Conservation (phyloP, 2,797 vertebrate genomes). For the Sarcoramphus papa region DNA sequence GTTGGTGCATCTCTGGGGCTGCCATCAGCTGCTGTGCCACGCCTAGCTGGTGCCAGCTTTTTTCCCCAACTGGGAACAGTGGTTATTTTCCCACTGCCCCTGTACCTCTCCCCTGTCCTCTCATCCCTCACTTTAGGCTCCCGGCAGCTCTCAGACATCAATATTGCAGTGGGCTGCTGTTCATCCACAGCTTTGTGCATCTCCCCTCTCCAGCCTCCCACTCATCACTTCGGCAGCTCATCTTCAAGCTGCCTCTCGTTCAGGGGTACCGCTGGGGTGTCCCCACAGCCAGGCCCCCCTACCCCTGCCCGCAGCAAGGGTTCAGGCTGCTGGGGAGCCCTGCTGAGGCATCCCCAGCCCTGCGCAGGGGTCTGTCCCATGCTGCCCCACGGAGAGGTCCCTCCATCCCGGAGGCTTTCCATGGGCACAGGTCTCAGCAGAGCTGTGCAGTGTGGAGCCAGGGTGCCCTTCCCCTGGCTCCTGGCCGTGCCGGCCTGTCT, state of each 20-base stretch:
- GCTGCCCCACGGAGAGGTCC: not conserved
- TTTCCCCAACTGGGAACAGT: not conserved
- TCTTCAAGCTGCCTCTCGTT: not conserved
- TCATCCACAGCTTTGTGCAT: not conserved
- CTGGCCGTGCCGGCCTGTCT: constrained; percentile 55
- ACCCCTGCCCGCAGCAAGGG: accelerated
- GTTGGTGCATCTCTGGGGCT: not conserved
- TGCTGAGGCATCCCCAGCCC: not conserved
- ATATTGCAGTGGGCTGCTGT: not conserved
- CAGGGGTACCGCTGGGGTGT: not conserved
- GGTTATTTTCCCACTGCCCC: not conserved
- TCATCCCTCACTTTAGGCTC: not conserved
- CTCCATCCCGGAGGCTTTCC: accelerated
- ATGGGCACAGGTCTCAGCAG: not conserved
- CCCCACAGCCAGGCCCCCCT: not conserved
- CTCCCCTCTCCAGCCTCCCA: not conserved
- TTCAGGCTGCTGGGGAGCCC: not conserved
- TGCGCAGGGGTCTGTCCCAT: not conserved
- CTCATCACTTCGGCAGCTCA: not conserved
- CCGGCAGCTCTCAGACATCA: accelerated
- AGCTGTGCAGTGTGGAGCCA: not conserved
- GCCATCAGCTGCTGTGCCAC: accelerated
- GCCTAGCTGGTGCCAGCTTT: not conserved
- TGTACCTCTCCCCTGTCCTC: not conserved
- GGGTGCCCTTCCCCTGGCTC: constrained; percentile 20